Evolutionary conservation across 2,797 vertebrate species (phyloP).

Genomic region (Scleropages formosus): DNA sequence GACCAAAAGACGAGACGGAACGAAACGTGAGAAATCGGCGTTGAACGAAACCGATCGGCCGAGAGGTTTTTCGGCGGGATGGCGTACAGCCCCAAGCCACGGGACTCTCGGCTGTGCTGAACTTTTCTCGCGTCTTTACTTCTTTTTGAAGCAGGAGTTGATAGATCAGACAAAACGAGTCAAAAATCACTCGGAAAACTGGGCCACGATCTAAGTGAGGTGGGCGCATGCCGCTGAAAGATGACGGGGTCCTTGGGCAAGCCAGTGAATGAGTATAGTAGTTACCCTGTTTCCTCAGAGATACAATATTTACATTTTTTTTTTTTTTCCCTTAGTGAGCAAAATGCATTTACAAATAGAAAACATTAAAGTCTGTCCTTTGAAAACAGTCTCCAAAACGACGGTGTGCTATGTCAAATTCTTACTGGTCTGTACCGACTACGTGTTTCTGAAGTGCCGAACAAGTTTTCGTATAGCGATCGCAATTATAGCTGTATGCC

Average conservation of each 20-base stretch:
- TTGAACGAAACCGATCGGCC: neutral
- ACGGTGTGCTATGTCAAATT: conserved; percentile 55
- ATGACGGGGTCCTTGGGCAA: conserved; percentile 35
- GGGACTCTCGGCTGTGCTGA: neutral
- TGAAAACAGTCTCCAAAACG: conserved; percentile 51
- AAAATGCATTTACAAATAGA: conserved; percentile 52
- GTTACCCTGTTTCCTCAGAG: conserved; percentile 50
- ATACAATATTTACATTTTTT: neutral
- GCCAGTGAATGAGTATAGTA: conserved; percentile 40
- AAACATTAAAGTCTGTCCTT: conserved; percentile 47
- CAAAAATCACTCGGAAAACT: neutral
- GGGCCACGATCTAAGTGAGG: conserved; percentile 7
- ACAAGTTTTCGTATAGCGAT: conserved; percentile 44
- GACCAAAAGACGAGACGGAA: conserved; percentile 6
- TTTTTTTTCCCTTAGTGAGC: conserved; percentile 28
- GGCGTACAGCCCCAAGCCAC: neutral
- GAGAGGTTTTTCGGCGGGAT: neutral
- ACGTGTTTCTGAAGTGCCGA: conserved; percentile 54
- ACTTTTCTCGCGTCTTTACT: neutral
- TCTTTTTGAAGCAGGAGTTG: neutral
- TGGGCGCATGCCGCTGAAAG: neutral
- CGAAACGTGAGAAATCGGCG: neutral
- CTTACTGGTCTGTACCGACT: conserved; percentile 30
- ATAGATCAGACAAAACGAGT: neutral
- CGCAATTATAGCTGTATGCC: conserved; percentile 45